A percentile compares a stretch with the other conserved stretches of the same genome.
Evolutionary conservation across 2,113 vertebrate species (phyloP).

Genomic region (Stomatorhinus ivindoensis): DNA sequence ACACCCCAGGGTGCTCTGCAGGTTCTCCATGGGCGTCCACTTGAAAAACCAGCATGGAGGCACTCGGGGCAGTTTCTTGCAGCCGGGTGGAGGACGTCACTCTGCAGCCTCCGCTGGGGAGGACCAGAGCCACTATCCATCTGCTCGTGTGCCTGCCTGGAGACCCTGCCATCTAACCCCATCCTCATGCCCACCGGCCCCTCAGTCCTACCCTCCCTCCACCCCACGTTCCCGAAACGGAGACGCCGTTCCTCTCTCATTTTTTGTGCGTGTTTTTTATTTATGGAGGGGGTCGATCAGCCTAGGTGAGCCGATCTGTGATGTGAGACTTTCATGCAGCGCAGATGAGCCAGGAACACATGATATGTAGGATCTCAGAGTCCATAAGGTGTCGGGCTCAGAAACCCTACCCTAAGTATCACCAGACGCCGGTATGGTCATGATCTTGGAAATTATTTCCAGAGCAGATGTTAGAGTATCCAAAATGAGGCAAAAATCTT

Average conservation of each 20-base stretch:
- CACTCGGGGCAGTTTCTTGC: neutral
- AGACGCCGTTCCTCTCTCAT: neutral
- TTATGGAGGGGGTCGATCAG: neutral
- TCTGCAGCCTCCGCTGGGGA: neutral
- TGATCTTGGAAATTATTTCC: neutral
- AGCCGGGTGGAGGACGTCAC: neutral
- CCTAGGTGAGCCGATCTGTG: neutral
- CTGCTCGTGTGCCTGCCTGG: neutral
- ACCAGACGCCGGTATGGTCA: neutral
- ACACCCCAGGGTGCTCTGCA: neutral
- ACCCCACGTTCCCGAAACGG: neutral
- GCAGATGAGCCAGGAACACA: neutral
- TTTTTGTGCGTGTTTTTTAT: neutral
- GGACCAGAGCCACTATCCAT: conserved; percentile 8
- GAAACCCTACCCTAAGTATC: neutral
- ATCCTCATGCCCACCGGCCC: neutral
- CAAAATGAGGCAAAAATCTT: neutral
- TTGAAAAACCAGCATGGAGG: neutral
- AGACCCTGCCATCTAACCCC: neutral
- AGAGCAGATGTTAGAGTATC: neutral
- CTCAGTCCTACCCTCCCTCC: neutral
- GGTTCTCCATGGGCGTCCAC: neutral
- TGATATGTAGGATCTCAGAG: neutral
- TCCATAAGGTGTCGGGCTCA: neutral
- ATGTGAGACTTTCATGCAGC: neutral